phyloP scores from a whole-genome alignment of 2,888 invertebrate genomes.

The Hydraecia micacea region DNA sequence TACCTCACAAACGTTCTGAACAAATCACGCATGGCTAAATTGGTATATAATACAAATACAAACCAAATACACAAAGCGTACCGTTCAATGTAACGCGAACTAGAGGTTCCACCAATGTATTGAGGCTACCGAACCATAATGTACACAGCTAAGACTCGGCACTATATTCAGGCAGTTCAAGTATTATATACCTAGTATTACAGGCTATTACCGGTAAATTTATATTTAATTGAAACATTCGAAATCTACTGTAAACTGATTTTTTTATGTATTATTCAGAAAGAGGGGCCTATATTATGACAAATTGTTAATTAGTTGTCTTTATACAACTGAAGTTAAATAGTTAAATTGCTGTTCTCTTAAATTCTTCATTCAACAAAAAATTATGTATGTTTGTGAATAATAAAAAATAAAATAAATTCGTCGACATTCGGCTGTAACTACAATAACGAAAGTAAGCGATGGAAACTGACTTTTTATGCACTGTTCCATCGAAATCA shows the following conservation, averaged over 20 bases:
- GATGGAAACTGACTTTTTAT: background rate
- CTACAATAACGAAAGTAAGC: background rate
- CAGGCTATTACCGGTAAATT: background rate
- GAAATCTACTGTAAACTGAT: background rate
- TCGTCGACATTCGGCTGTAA: background rate
- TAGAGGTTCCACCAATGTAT: background rate
- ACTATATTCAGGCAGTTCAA: background rate
- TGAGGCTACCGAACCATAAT: background rate
- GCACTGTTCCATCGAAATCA: background rate
- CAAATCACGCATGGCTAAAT: background rate
- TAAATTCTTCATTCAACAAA: background rate
- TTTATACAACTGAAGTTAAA: background rate
- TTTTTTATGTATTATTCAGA: background rate
- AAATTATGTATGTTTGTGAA: no score
- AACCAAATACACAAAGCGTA: conserved; percentile 12
- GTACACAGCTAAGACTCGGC: background rate
- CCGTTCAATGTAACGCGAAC: background rate
- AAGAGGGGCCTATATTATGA: background rate
- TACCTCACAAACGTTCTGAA: background rate
- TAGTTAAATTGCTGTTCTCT: background rate
- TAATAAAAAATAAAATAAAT: no score
- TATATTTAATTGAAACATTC: background rate
- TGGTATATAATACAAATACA: conserved; percentile 3
- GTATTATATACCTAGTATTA: background rate
- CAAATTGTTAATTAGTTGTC: background rate